Conservation (phyloP, 1,140 invertebrate genomes). For the Hyles vespertilio region DNA sequence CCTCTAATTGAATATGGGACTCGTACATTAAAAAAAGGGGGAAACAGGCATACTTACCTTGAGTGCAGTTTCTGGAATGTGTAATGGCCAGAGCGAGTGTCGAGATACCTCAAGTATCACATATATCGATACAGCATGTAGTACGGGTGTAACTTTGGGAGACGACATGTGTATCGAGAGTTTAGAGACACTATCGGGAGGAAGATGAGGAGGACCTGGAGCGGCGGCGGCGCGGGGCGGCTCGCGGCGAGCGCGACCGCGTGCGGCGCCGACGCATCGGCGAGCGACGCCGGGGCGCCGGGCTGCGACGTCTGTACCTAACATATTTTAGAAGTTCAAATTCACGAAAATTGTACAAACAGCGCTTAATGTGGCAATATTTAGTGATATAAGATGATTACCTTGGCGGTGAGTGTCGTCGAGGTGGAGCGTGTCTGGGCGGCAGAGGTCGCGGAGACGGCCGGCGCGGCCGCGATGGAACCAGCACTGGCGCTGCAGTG, state of each 20-base stretch:
- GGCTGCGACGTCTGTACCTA: conserved; percentile 80
- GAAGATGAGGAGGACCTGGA: conserved; percentile 88
- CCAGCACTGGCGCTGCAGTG: conserved; percentile 91
- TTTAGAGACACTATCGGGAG: conserved; percentile 77
- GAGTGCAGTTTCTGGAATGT: no score
- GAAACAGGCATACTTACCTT: conserved; percentile 1
- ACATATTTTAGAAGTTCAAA: no score
- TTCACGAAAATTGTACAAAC: background rate
- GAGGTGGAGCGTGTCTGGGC: conserved; percentile 76
- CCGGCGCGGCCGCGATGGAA: conserved; percentile 84
- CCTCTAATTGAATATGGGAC: background rate
- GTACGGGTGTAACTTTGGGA: conserved; percentile 7
- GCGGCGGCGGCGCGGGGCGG: conserved; percentile 83
- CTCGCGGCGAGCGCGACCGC: conserved; percentile 79
- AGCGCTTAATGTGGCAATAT: background rate
- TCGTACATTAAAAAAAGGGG: background rate
- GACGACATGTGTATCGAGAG: conserved; percentile 17
- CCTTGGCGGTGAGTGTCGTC: conserved; percentile 78
- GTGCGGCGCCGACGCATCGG: conserved; percentile 76
- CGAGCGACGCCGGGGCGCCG: conserved; percentile 67
- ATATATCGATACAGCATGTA: background rate
- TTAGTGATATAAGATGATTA: background rate
- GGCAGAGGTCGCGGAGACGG: conserved; percentile 79
- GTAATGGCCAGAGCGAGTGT: no score
- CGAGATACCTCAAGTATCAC: no score